Conservation (phyloP, 1,140 invertebrate genomes). For the Aphis craccivora region DNA sequence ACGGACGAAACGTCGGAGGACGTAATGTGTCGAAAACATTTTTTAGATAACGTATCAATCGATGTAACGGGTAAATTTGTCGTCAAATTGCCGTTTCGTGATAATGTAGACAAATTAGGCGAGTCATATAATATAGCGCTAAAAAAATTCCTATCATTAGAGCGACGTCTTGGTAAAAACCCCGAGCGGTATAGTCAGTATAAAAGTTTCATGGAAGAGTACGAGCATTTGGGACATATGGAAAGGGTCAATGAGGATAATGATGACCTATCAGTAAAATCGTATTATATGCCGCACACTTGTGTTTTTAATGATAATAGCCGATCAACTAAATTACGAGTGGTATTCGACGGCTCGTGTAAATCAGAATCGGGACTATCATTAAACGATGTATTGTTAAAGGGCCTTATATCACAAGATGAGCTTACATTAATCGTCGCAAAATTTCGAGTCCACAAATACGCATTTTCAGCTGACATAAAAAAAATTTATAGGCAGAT, state of each 20-base stretch:
- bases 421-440: constrained; percentile 58
- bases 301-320: constrained; percentile 58
- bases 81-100: constrained; percentile 57
- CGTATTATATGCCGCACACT: constrained; percentile 59
- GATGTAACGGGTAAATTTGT: constrained; percentile 46
- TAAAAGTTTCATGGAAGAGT: constrained; percentile 51
- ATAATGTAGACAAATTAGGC: constrained; percentile 22
- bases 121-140: constrained; percentile 41
- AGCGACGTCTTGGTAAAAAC: constrained; percentile 13
- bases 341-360: constrained; percentile 59
- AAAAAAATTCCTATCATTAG: constrained; percentile 29
- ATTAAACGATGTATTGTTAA: constrained; percentile 59
- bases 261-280: too few relatives aligned
- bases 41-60: neutral
- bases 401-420: constrained; percentile 57
- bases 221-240: constrained; percentile 56
- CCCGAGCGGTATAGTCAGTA: constrained; percentile 28
- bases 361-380: constrained; percentile 58
- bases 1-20: constrained; percentile 23
- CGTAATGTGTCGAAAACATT: constrained; percentile 44
- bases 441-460: constrained; percentile 58
- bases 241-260: neutral
- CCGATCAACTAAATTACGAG: constrained; percentile 58
- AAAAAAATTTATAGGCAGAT: constrained; percentile 60
- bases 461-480: constrained; percentile 61